Evolutionary conservation across 2,888 invertebrate genomes (phyloP).

Genomic region (Machimus atricapillus): DNA sequence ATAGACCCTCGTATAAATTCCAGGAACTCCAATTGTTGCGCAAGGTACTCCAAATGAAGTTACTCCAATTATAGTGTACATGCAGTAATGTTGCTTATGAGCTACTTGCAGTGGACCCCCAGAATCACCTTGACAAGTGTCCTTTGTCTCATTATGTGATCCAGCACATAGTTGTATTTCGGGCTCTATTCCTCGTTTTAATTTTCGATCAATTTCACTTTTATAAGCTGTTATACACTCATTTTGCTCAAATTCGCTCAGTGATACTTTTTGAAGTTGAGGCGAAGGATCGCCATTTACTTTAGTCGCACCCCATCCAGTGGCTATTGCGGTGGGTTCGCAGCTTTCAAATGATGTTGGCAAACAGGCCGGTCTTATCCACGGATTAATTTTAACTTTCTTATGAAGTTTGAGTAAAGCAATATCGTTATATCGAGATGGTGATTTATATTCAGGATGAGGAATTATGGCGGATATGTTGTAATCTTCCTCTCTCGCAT

Average conservation of each 20-base stretch:
- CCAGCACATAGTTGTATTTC: slow-evolving; percentile 67
- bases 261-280: slow-evolving; percentile 64
- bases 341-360: slow-evolving; percentile 51
- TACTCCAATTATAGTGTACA: slow-evolving; percentile 64
- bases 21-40: slow-evolving; percentile 62
- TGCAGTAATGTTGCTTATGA: slow-evolving; percentile 57
- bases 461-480: slow-evolving; percentile 51
- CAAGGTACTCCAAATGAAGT: slow-evolving; percentile 64
- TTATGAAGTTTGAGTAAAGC: slow-evolving; percentile 63
- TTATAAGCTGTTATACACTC: slow-evolving; percentile 58
- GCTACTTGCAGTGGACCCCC: slow-evolving; percentile 69
- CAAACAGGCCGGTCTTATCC: slow-evolving; percentile 64
- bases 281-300: slow-evolving; percentile 54
- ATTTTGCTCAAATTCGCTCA: slow-evolving; percentile 59
- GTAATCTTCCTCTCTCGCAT: slow-evolving; percentile 55
- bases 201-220: slow-evolving; percentile 45
- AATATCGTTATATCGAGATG: slow-evolving; percentile 65
- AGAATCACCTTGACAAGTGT: slow-evolving; percentile 71
- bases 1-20: slow-evolving; percentile 68
- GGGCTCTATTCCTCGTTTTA: slow-evolving; percentile 62
- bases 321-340: slow-evolving; percentile 57
- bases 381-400: slow-evolving; percentile 57
- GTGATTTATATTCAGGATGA: slow-evolving; percentile 60
- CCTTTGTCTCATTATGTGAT: slow-evolving; percentile 57
- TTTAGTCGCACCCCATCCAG: slow-evolving; percentile 64